Evolutionary conservation across 2,113 vertebrate genomes (phyloP), one percentile per base, ranked within the genome.

Genomic region (Salminus brasiliensis): DNA sequence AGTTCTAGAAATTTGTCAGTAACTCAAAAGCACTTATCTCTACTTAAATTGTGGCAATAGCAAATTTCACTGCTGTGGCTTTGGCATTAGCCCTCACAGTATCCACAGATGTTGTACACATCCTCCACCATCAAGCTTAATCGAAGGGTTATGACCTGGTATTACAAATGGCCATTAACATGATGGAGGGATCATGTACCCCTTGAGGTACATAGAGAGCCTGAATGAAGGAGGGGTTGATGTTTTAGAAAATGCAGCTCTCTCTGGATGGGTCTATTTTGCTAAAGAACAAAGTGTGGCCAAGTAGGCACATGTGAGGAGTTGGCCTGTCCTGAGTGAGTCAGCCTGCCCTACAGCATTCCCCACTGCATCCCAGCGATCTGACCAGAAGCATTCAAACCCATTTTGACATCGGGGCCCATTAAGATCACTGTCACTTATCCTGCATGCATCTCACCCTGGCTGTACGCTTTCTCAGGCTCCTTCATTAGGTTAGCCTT

Each of bases 401-500:
- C 53, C 55, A 74, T 74, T 79, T 55, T 55, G 36, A 74, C 45
- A 60, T 69, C 71, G 2, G 49, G 36, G 65, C 15, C 30, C 18
- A 49, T 80, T 80, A 66, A 59, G 47, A 71, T 79, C 72, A 67
- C 57, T 60, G 72, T 66, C 57, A 39, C 59, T 79, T 70, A 49
- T 34, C 67, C 59, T 30, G 65, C 34, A 21, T 83, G 53, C 63
- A 65, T 55, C 65, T 52, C 55, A 12, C n/a, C n/a, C 34, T 8
- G 70, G 66, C 36, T 74, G 70, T 72, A 66, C 55, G 5, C 39
- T 55, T 23, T 3, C 62, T n/a, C 30, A n/a, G 21, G 41, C 49
- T 80, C 65, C 29, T 45, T 80, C 39, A 59, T 78, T 76, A 29
- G 47, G 25, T 2, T 67, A 74, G 32, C 41, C 60, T 67, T 73